A percentile compares a stretch with the other conserved stretches of the same genome.
Evolutionary conservation across 2,888 invertebrate species (phyloP).

Genomic region (Leuctra nigra): DNA sequence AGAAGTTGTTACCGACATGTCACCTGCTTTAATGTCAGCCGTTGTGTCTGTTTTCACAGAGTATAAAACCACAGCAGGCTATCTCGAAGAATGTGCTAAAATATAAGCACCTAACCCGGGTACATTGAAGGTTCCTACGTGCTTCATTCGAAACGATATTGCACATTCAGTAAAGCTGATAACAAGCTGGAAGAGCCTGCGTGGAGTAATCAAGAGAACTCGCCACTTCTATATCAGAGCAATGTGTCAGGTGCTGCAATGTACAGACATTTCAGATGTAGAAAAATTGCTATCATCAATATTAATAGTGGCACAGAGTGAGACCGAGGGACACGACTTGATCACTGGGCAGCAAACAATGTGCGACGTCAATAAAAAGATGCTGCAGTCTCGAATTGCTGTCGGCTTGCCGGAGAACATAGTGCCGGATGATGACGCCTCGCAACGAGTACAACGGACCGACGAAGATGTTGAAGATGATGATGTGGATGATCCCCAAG

Average conservation of each 20-base stretch:
- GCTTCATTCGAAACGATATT: slow-evolving; percentile 23
- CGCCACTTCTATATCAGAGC: background rate
- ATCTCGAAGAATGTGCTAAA: slow-evolving; percentile 16
- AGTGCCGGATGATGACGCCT: no score
- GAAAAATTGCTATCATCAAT: background rate
- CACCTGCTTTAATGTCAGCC: slow-evolving; percentile 22
- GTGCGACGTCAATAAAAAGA: background rate
- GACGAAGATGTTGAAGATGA: background rate
- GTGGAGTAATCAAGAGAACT: background rate
- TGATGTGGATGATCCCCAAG: background rate
- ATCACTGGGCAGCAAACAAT: background rate
- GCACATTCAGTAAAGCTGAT: slow-evolving; percentile 24
- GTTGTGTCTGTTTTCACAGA: slow-evolving; percentile 7
- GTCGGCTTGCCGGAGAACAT: no score
- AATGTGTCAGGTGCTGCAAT: slow-evolving; percentile 2
- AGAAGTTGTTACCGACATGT: slow-evolving; percentile 26
- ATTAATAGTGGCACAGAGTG: slow-evolving; percentile 1
- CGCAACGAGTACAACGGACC: background rate
- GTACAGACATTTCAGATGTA: background rate
- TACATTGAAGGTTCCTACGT: background rate
- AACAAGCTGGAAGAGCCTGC: slow-evolving; percentile 1
- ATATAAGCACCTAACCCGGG: no score
- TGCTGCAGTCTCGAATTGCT: background rate
- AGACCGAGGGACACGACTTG: background rate
- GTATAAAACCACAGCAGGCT: slow-evolving; percentile 13